Base-by-base conservation (phyloP, 2,113 vertebrate genomes). In the Melanerpes formicivorus region DNA sequence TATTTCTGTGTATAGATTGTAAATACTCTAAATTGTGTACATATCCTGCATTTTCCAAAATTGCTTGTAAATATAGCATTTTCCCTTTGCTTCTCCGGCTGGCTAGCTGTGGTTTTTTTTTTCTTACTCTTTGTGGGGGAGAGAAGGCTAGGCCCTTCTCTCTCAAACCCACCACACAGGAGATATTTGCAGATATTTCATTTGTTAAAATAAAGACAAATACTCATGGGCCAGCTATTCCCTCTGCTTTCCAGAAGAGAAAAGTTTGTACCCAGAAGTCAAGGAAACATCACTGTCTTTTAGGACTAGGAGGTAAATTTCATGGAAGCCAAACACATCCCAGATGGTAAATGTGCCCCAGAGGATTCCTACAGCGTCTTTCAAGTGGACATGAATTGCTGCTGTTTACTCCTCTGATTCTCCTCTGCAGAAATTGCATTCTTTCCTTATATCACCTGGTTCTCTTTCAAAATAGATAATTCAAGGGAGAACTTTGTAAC, bases 121-220 rank as follows among this genome's bases (percentile, higher is more conserved):
- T n/a, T n/a, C n/a, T n/a, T n/a, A n/a, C n/a, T n/a, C n/a, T n/a
- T n/a, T n/a, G n/a, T n/a, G n/a, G n/a, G n/a, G n/a, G n/a, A n/a
- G n/a, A n/a, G n/a, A n/a, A n/a, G n/a, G n/a, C n/a, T n/a, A n/a
- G n/a, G n/a, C n/a, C n/a, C n/a, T n/a, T n/a, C n/a, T n/a, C n/a
- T n/a, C n/a, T n/a, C n/a, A n/a, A n/a, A n/a, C n/a, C n/a, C n/a
- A n/a, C n/a, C n/a, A n/a, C n/a, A 79, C n/a, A 14, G 59, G 90
- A 86, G 46, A 69, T 80, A 77, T 91, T 96, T 88, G 89, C 46
- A 87, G 72, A 44, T 92, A 82, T 60, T 88, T 71, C n/a, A 48
- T 90, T 93, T 91, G 83, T 95, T 84, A 30, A 37, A 71, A 67
- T 19, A 77, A 89, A 89, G 90, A 77, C 86, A 94, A 95, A 91